Evolutionary conservation across 2,797 vertebrate species (phyloP).

Genomic region (Siniperca obscura): DNA sequence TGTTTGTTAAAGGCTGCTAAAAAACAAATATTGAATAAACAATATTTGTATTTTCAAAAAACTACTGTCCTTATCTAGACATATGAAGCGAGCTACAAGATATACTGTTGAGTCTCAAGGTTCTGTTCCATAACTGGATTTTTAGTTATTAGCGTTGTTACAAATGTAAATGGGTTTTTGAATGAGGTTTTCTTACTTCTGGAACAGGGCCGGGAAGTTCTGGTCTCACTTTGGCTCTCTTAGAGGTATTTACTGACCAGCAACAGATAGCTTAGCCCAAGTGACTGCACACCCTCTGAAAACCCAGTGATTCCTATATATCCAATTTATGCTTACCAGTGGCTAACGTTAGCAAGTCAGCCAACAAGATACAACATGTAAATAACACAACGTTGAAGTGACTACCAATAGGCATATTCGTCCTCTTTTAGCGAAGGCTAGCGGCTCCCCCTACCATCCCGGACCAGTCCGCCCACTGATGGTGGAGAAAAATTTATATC

Average conservation of each 20-base stretch:
- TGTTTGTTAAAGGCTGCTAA: background rate
- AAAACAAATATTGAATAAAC: slow-evolving; percentile 6
- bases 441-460: no score
- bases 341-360: background rate
- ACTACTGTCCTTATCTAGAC: background rate
- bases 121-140: background rate
- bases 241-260: background rate
- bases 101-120: background rate
- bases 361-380: background rate
- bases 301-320: background rate
- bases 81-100: background rate
- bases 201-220: background rate
- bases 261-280: background rate
- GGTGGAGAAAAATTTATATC: background rate
- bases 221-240: background rate
- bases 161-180: background rate
- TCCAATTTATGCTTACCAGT: background rate
- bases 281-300: background rate
- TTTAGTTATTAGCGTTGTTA: background rate
- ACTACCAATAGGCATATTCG: background rate
- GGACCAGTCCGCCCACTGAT: no score
- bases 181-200: background rate
- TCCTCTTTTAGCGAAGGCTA: background rate
- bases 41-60: background rate
- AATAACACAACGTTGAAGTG: background rate